A percentile compares a stretch with the other conserved stretches of the same genome.
Conservation (phyloP, 2,888 invertebrate genomes). For the Drosophila imparisetae region DNA sequence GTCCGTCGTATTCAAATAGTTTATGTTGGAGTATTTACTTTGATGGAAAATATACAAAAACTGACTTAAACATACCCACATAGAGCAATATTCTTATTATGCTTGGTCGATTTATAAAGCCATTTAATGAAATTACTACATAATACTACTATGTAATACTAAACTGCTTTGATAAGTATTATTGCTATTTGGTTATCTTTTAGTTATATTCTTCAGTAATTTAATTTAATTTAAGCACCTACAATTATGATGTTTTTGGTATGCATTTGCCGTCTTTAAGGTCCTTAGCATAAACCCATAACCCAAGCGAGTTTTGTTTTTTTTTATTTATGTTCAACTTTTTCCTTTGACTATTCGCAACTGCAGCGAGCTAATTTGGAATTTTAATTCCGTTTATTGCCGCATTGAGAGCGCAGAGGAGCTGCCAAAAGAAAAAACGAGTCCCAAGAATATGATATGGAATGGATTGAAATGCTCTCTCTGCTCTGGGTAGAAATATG, state of each 20-base stretch:
- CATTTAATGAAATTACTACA: neutral
- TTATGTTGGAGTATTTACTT: too few species aligned
- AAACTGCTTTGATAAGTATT: neutral
- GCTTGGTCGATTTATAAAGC: neutral
- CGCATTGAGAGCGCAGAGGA: slow-evolving; percentile 61
- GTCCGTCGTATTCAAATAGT: too few species aligned
- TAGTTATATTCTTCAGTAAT: neutral
- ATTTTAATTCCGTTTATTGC: slow-evolving; percentile 77
- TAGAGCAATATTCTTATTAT: neutral
- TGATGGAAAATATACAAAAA: too few species aligned
- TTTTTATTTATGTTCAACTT: slow-evolving; percentile 8
- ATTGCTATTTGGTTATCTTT: neutral
- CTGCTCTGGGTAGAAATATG: slow-evolving; percentile 40
- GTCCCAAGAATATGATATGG: slow-evolving; percentile 22
- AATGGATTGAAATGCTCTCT: slow-evolving; percentile 15
- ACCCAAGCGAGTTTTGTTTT: neutral
- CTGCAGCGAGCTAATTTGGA: slow-evolving; percentile 73
- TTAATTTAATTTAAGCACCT: neutral
- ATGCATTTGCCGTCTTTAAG: neutral
- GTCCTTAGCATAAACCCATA: slow-evolving; percentile 16
- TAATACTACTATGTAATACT: neutral
- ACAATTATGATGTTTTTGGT: neutral
- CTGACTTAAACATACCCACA: too few species aligned
- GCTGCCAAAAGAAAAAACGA: slow-evolving; percentile 57
- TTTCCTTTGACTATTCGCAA: slow-evolving; percentile 33